Conservation (phyloP, 2,888 invertebrate species). For the Selenia dentaria region DNA sequence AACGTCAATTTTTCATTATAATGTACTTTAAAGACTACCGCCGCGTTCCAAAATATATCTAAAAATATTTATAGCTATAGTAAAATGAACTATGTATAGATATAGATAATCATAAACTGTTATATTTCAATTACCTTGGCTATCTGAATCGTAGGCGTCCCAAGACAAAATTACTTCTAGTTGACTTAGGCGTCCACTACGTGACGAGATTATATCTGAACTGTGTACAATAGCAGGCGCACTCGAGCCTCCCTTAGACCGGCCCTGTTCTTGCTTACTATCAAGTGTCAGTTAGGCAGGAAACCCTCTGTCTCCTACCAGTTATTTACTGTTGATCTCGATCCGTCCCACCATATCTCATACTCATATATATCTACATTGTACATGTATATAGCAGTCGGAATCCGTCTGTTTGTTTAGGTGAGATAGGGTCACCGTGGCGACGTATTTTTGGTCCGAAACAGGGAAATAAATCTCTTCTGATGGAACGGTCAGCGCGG, state of each 20-base stretch:
- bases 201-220: conserved; percentile 18
- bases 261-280: conserved; percentile 43
- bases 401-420: conserved; percentile 45
- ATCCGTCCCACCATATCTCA: conserved; percentile 55
- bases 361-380: conserved; percentile 35
- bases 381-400: conserved; percentile 7
- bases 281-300: conserved; percentile 73
- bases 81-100: too few relatives aligned
- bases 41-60: too few relatives aligned
- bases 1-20: too few relatives aligned
- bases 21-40: too few relatives aligned
- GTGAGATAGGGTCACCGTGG: conserved; percentile 36
- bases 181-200: conserved; percentile 24
- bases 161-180: conserved; percentile 17
- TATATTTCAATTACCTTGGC: too few relatives aligned
- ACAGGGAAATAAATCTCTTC: conserved; percentile 36
- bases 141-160: too few relatives aligned
- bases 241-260: conserved; percentile 28
- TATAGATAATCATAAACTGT: too few relatives aligned
- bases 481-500: conserved; percentile 34
- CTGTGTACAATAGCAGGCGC: conserved; percentile 13
- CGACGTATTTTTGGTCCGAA: conserved; percentile 37
- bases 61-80: too few relatives aligned
- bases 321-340: conserved; percentile 78
- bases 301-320: conserved; percentile 69